phyloP scores from a whole-genome alignment of 2,113 vertebrate genomes.

The Terrapene triunguis region DNA sequence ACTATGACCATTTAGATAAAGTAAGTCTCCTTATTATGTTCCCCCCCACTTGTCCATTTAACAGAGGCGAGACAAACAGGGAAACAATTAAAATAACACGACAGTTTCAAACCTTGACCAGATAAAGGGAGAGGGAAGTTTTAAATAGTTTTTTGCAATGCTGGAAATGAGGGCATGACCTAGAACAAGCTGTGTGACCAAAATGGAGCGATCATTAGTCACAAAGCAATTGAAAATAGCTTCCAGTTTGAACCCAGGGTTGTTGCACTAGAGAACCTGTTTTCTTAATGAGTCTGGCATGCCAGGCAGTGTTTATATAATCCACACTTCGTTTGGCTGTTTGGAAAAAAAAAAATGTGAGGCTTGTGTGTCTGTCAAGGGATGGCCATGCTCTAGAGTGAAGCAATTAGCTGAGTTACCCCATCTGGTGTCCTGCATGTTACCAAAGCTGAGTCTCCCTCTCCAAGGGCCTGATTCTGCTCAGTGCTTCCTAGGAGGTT shows the following conservation, averaged over 20 bases:
- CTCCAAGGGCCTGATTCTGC: slow-evolving; percentile 17
- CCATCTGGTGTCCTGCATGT: slow-evolving; percentile 26
- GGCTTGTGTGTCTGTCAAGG: slow-evolving; percentile 42
- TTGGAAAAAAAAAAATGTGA: slow-evolving; percentile 34
- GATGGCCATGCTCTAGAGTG: slow-evolving; percentile 40
- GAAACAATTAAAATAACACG: slow-evolving; percentile 73
- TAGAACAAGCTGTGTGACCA: slow-evolving; percentile 58
- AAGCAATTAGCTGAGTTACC: slow-evolving; percentile 51
- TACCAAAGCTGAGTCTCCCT: slow-evolving; percentile 52
- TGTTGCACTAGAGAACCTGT: slow-evolving; percentile 65
- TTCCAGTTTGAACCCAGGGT: slow-evolving; percentile 74
- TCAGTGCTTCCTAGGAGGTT: neutral
- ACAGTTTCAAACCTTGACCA: slow-evolving; percentile 39
- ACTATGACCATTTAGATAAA: neutral
- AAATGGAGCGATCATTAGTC: slow-evolving; percentile 74
- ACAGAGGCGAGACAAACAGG: slow-evolving; percentile 32
- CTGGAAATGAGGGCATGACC: slow-evolving; percentile 71
- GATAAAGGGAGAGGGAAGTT: slow-evolving; percentile 46
- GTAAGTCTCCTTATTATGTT: neutral
- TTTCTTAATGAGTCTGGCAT: slow-evolving; percentile 74
- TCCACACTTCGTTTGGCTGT: slow-evolving; percentile 72
- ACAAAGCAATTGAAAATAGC: slow-evolving; percentile 63
- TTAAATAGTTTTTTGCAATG: slow-evolving; percentile 30
- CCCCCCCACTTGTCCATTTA: neutral
- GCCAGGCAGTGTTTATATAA: slow-evolving; percentile 75